phyloP scores from a whole-genome alignment of 2,797 vertebrate genomes.

The Sebastes flavidus region DNA sequence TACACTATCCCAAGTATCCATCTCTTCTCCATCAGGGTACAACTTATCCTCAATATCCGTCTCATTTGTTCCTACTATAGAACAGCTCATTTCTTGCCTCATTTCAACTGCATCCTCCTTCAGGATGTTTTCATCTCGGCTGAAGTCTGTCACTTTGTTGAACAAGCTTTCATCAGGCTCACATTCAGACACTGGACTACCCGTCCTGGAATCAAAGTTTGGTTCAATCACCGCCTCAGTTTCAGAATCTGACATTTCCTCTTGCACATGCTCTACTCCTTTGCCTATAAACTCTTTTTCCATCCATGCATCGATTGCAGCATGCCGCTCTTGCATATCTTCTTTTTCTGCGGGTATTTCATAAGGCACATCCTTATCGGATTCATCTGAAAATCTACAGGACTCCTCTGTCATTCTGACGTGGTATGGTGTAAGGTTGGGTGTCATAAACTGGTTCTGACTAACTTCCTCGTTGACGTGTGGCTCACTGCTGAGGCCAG shows the following conservation, averaged over 20 bases:
- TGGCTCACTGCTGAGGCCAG: conserved; percentile 15
- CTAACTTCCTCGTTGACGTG: not conserved
- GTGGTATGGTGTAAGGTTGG: not conserved
- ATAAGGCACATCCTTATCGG: conserved; percentile 27
- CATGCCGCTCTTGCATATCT: not conserved
- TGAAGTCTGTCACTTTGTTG: conserved; percentile 13
- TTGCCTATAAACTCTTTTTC: conserved; percentile 1
- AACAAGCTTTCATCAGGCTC: conserved; percentile 31
- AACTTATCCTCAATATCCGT: conserved; percentile 57
- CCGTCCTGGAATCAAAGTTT: conserved; percentile 41
- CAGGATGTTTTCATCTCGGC: conserved; percentile 13
- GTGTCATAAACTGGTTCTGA: not conserved
- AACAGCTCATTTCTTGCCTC: conserved; percentile 6
- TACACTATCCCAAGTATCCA: conserved; percentile 77
- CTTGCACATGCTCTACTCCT: conserved; percentile 24
- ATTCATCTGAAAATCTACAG: conserved; percentile 26
- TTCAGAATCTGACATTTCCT: conserved; percentile 62
- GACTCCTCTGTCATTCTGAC: conserved; percentile 11
- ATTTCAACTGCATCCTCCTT: conserved; percentile 1
- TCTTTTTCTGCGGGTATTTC: conserved; percentile 48
- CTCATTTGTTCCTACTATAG: not conserved
- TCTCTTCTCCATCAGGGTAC: conserved; percentile 76
- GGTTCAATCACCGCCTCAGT: conserved; percentile 43
- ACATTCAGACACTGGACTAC: conserved; percentile 45
- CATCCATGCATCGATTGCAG: conserved; percentile 14